A percentile compares a stretch with the other conserved stretches of the same genome.
Conservation (phyloP, 1,140 invertebrate genomes). For the Calosoma granatense region DNA sequence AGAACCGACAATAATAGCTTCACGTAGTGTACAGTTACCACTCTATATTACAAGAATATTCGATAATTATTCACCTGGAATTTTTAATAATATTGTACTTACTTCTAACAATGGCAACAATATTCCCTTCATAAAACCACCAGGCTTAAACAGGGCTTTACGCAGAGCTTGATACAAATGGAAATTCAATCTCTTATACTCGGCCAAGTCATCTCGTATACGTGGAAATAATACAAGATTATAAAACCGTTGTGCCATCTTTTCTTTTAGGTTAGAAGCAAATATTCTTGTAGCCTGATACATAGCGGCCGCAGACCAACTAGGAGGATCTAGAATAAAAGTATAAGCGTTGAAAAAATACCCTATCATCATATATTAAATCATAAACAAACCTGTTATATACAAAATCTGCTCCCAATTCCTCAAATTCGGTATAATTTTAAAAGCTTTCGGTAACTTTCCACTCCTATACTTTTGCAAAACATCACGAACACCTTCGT, state of each 20-base stretch:
- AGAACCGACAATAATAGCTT: conserved; percentile 91
- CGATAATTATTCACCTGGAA: not conserved
- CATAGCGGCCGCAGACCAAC: conserved; percentile 91
- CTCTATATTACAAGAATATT: conserved; percentile 42
- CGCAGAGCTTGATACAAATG: conserved; percentile 91
- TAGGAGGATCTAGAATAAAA: conserved; percentile 49
- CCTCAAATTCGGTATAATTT: conserved; percentile 81
- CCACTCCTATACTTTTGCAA: conserved; percentile 86
- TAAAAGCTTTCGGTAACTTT: conserved; percentile 96
- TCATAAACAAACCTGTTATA: conserved; percentile 51
- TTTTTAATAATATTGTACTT: conserved; percentile 1
- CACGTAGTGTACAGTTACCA: conserved; percentile 86
- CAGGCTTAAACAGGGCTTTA: conserved; percentile 93
- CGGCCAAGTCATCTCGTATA: conserved; percentile 87
- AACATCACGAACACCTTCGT: conserved; percentile 80
- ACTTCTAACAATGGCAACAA: conserved; percentile 28
- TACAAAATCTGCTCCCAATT: conserved; percentile 97
- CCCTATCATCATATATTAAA: no score
- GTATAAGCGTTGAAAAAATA: conserved; percentile 9
- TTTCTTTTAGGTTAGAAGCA: conserved; percentile 89
- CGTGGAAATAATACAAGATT: conserved; percentile 88
- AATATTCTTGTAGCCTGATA: conserved; percentile 92
- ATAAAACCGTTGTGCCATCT: conserved; percentile 95
- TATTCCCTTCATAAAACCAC: conserved; percentile 98
- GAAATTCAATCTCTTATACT: conserved; percentile 94